Percentiles rank a stretch among this genome's conserved stretches.
Evolutionary conservation across 2,888 invertebrate genomes (phyloP).

Genomic region (Napeogenes inachia): DNA sequence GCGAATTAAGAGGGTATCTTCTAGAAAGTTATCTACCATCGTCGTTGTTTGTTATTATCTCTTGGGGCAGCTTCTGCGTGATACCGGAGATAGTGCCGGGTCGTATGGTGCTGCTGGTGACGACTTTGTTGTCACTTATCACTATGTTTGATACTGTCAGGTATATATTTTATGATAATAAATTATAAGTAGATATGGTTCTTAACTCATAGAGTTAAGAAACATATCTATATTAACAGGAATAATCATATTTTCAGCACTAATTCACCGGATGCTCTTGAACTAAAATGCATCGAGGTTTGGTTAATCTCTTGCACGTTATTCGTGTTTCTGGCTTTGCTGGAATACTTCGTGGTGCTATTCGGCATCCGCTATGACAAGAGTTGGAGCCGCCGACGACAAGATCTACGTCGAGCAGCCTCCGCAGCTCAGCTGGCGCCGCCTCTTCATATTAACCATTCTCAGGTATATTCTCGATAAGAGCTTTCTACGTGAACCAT

Average conservation of each 20-base stretch:
- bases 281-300: constrained; percentile 81
- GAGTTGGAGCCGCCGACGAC: constrained; percentile 76
- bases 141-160: constrained; percentile 83
- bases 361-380: constrained; percentile 82
- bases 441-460: constrained; percentile 67
- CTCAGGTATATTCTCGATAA: constrained; percentile 46
- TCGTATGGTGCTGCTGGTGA: constrained; percentile 80
- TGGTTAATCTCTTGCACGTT: constrained; percentile 82
- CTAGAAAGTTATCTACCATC: constrained; percentile 81
- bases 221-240: no score
- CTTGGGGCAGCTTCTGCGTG: constrained; percentile 82
- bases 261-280: constrained; percentile 80
- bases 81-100: constrained; percentile 82
- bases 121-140: constrained; percentile 79
- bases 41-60: constrained; percentile 80
- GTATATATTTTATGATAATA: constrained; percentile 43
- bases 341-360: constrained; percentile 81
- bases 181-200: not conserved
- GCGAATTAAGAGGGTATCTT: constrained; percentile 79
- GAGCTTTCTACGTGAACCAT: no score
- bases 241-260: constrained; percentile 60
- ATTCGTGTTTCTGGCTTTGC: constrained; percentile 80
- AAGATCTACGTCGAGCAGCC: constrained; percentile 63
- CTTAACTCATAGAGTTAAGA: no score
- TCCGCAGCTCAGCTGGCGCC: constrained; percentile 66